These are phyloP conservation scores for Chelmon rostratus DNA, from an alignment of 2,797 vertebrate genomes.

Conservation along the genomic window DNA sequence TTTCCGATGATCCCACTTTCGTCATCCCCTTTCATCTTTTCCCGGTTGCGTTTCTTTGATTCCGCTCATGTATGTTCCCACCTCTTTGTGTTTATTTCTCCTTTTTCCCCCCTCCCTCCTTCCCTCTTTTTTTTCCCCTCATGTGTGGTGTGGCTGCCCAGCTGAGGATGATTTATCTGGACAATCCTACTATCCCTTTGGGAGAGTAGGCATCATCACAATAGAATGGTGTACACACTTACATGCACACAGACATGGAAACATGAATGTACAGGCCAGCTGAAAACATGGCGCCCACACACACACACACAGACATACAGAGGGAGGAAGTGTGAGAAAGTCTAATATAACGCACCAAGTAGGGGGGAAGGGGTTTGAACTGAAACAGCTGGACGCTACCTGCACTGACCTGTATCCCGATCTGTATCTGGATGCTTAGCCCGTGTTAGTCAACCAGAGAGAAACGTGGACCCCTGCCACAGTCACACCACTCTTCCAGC, in stretches of 20 bases:
- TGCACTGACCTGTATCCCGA: conserved; percentile 65
- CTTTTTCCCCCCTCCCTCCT: not conserved
- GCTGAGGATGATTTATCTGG: conserved; percentile 79
- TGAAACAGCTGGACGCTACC: conserved; percentile 55
- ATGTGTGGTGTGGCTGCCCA: conserved; percentile 61
- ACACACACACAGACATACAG: not conserved
- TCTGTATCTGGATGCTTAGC: conserved; percentile 52
- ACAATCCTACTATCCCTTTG: conserved; percentile 75
- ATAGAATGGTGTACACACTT: conserved; percentile 53
- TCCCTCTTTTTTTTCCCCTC: conserved; percentile 22
- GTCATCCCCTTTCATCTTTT: conserved; percentile 33
- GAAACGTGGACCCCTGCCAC: conserved; percentile 31
- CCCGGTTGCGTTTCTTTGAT: conserved; percentile 26
- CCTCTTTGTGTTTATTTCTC: conserved; percentile 9
- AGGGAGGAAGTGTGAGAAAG: conserved; percentile 3
- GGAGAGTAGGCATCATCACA: conserved; percentile 65
- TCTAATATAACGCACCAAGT: conserved; percentile 18
- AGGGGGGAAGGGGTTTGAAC: conserved; percentile 54
- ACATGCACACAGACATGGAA: conserved; percentile 62
- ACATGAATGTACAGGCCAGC: conserved; percentile 46
- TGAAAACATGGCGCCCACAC: conserved; percentile 31
- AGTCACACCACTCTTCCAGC: conserved; percentile 29
- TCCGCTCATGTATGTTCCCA: conserved; percentile 30
- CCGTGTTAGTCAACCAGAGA: conserved; percentile 61
- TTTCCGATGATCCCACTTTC: conserved; percentile 30